Conservation (phyloP, 2,797 vertebrate species). For the Knipowitschia caucasica region DNA sequence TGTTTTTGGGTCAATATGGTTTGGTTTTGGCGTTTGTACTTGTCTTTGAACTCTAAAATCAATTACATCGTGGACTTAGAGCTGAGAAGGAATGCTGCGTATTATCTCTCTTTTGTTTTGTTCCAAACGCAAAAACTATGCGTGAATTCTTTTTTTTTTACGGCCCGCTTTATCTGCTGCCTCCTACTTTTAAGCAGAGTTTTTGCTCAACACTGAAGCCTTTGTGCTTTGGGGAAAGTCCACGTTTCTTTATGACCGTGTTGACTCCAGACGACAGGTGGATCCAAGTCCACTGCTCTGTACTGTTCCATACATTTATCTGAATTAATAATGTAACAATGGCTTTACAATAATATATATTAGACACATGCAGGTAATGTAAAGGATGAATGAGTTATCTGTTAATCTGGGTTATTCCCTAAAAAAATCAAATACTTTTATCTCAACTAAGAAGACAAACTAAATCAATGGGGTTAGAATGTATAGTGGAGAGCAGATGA, state of each 20-base stretch:
- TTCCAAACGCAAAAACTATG: neutral
- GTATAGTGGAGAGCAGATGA: too few relatives aligned
- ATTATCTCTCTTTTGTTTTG: neutral
- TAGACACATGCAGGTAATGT: too few relatives aligned
- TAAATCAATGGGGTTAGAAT: too few relatives aligned
- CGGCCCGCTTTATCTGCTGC: neutral
- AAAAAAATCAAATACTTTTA: too few relatives aligned
- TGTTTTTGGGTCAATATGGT: too few relatives aligned
- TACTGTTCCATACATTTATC: neutral
- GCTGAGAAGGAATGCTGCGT: too few relatives aligned
- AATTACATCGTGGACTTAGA: too few relatives aligned
- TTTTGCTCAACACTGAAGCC: neutral
- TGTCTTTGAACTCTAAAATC: too few relatives aligned
- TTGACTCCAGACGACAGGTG: neutral
- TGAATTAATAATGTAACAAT: neutral
- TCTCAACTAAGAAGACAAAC: too few relatives aligned
- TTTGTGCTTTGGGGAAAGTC: constrained; percentile 8
- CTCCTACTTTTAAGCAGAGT: neutral
- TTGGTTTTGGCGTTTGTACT: too few relatives aligned
- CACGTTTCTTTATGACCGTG: neutral
- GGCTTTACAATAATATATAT: neutral
- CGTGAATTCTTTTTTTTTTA: neutral
- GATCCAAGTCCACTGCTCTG: neutral
- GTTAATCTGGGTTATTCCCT: too few relatives aligned
- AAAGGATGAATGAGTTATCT: too few relatives aligned